Evolutionary conservation across 92 coral and sea anemone species (phyloP), one percentile per base, ranked within the genome.

Genomic region (Blastomussa wellsi): DNA sequence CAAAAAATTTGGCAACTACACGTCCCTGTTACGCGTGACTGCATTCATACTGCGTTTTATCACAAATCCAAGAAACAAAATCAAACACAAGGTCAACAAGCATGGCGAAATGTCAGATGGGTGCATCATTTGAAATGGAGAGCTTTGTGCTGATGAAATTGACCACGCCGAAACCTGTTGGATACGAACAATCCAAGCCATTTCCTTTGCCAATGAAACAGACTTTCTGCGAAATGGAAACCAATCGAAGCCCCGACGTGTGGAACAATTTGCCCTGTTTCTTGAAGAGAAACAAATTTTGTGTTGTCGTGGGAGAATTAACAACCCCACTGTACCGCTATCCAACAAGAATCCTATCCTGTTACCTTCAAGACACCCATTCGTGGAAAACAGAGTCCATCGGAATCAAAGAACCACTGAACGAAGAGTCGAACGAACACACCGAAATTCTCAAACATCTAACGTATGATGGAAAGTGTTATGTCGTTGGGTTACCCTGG

Each of bases 401-500:
- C 65, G 89, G 93, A 5, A 90, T 90, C 52, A 55, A 77, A 52
- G 77, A 17, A 10, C 16, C 36, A 84, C 68, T 71, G 22, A 31
- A 4, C 65, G 73, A 77, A 71, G 67, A 65, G n/a, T 51, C 47
- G 60, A 75, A 4, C 2, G 62, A n/a, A n/a, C n/a, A n/a, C n/a
- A n/a, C n/a, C n/a, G 37, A 75, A 75, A 44, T 44, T 42, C 20
- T 82, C 55, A 86, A 72, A 49, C 85, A 84, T 38, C 81, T 92
- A 44, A 51, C 22, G 22, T 79, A 84, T 67, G 84, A 85, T 47
- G 90, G 90, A 79, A 71, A 84, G 37, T 88, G 91, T n/a, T 90
- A 90, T 73, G 86, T 87, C 66, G 93, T 90, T 3, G 28, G 76
- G 2, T 52, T 90, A n/a, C 93, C 93, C 53, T 90, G 91, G 93